Evolutionary conservation across 2,888 invertebrate species (phyloP), one percentile per base, ranked within the genome.

Genomic region (Epistrophe eligans): DNA sequence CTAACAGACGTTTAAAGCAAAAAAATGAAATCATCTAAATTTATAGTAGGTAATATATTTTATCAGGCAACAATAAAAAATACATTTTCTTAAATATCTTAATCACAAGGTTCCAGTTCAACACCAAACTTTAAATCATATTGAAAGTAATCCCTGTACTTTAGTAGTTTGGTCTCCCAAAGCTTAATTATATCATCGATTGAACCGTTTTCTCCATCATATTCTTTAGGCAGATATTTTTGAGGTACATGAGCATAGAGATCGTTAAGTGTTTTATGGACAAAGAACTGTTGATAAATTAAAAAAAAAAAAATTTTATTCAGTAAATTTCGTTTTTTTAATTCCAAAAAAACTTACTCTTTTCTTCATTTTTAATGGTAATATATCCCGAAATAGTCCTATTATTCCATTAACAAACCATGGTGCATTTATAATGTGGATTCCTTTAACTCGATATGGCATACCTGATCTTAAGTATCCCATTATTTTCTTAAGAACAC

Each of bases 141-240:
- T 19, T 70, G 48, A 73, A 90, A 90, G 60, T 89, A 90, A 17
- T 89, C 81, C 13, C 48, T 43, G 50, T 89, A 89, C 2, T 83
- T 28, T 6, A 73, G 6, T 7, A 90, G 48, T 82, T 89, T 89
- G 9, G 88, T 74, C 38, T 88, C 83, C 90, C 90, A 90, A 15
- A 64, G 45, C 43, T 89, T 81, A 4, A 84, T 80, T 6, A 90
- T 88, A 15, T 84, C 88, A 17, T 88, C 71, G 2, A 94, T 89
- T 72, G 94, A 92, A 89, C 93, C 93, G 76, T 93, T 94, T 24
- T 93, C 92, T 2, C 95, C 95, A 13, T 95, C 95, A 89, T 95
- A 95, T 90, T 95, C 95, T 5, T 90, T 92, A 3, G 95, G 95
- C 43, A 95, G 91, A 45, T 94, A 91, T 13, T 93, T 92, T 90